Evolutionary conservation across 2,888 invertebrate genomes (phyloP), one percentile per base, ranked within the genome.

Genomic region (Metellina segmentata): DNA sequence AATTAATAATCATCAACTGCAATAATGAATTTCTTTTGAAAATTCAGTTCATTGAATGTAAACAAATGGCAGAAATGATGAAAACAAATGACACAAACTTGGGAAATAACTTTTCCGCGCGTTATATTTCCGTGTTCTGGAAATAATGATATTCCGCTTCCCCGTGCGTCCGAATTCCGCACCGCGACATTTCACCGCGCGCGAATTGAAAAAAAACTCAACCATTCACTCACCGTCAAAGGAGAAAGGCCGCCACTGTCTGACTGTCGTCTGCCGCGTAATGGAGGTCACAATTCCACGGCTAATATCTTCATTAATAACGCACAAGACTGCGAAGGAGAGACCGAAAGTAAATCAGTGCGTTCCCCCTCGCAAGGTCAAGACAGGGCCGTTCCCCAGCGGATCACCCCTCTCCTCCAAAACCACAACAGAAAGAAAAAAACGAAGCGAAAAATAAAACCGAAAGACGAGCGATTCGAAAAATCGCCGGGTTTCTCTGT

Each of bases 401-500:
- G 34, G 34, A 34, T 2, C 34, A 34, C 34, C 34, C n/a, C 52
- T 52, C 78, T 81, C 81, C 19, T 11, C 20, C 52, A 11, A 61
- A 52, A 69, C 19, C 61, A 69, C 20, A 81, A 81, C 81, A 81
- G 13, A 69, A 69, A 34, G 48, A 75, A 75, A 34, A n/a, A 34
- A 34, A 34, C 34, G 34, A 61, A 61, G 61, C 61, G 61, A 8
- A 61, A 61, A 61, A 61, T 11, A 34, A 61, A 61, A 61, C 52
- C 78, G 78, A 53, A 81, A 81, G n/a, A 19, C 81, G 20, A 78
- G 78, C 19, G 51, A 16, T 51, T 78, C 52, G 19, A 13, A 78
- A 78, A 78, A 51, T 78, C 78, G 71, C 82, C 71, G 82, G 70
- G 51, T 71, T 82, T 53, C 53, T n/a, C 82, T 69, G 82, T 71